Base-by-base conservation (phyloP, 2,888 invertebrate species). In the Hemicrepidius hirtus region DNA sequence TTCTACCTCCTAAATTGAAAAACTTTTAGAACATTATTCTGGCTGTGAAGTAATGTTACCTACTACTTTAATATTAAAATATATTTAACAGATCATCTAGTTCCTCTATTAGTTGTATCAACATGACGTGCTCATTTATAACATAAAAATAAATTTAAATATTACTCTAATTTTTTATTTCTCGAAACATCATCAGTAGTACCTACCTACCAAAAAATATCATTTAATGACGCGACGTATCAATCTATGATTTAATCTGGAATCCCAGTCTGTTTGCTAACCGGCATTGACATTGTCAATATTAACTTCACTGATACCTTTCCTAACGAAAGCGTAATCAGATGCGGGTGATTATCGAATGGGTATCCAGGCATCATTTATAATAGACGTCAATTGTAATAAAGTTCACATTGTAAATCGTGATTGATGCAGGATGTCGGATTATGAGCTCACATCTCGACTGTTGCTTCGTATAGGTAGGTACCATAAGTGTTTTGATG, bases 341-440 rank as follows among this genome's bases (percentile, higher is more conserved):
- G 76, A 79, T 80, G 77, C 76, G 77, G 74, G 76, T 75, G 77
- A 78, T 79, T 79, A 79, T 77, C 74, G 77, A 75, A 78, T 76
- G 75, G 77, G 44, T 40, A 68, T 68, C 68, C 44, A 64, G 64
- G 69, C 78, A 82, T 83, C 83, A 83, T 84, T 84, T 83, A 84
- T 84, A 83, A 84, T 80, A 82, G 78, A 79, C 81, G 84, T 84
- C 84, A 84, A 82, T 84, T 80, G 81, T 82, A 84, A 84, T 84
- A 84, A 82, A 82, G 82, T 82, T 79, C 78, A 82, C 80, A 84
- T 84, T 84, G 83, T 84, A 79, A 80, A 69, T 74, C 67, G 76
- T 84, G 84, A 84, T 83, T 83, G 82, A 84, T 82, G 80, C 72
- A 70, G 75, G 76, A 77, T 81, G 76, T 78, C 60, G 50, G 64